Percentiles rank a stretch among this genome's conserved stretches.
phyloP scores from a whole-genome alignment of 2,888 invertebrate genomes.

The Stenolophus ochropezus region DNA sequence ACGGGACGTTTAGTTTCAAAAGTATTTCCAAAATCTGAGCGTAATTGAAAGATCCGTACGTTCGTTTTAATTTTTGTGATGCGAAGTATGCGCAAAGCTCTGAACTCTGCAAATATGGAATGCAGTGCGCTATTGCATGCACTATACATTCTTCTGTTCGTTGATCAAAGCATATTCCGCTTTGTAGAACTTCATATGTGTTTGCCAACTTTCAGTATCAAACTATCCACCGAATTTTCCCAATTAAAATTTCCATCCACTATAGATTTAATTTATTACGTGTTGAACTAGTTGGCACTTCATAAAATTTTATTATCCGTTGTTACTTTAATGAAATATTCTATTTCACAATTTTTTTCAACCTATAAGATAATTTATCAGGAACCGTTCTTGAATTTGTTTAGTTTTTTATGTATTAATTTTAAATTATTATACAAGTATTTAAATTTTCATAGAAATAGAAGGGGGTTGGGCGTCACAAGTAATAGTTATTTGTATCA shows the following conservation, averaged over 20 bases:
- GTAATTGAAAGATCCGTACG: not conserved
- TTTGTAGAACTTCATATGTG: not conserved
- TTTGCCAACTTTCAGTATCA: not conserved
- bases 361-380: too few species aligned
- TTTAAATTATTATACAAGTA: too few species aligned
- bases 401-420: too few species aligned
- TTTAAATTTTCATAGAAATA: too few species aligned
- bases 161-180: not conserved
- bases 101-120: not conserved
- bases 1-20: too few species aligned
- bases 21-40: too few species aligned
- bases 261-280: not conserved
- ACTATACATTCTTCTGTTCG: not conserved
- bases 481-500: too few species aligned
- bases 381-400: too few species aligned
- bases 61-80: not conserved
- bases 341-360: too few species aligned
- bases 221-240: not conserved
- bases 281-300: not conserved
- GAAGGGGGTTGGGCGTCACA: too few species aligned
- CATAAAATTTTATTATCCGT: not conserved
- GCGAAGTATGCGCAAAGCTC: not conserved
- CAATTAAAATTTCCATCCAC: not conserved
- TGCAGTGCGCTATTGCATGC: not conserved
- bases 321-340: too few species aligned